Percentiles rank a stretch among this genome's conserved stretches.
Evolutionary conservation across 2,113 vertebrate genomes (phyloP).

Genomic region (Passer montanus): DNA sequence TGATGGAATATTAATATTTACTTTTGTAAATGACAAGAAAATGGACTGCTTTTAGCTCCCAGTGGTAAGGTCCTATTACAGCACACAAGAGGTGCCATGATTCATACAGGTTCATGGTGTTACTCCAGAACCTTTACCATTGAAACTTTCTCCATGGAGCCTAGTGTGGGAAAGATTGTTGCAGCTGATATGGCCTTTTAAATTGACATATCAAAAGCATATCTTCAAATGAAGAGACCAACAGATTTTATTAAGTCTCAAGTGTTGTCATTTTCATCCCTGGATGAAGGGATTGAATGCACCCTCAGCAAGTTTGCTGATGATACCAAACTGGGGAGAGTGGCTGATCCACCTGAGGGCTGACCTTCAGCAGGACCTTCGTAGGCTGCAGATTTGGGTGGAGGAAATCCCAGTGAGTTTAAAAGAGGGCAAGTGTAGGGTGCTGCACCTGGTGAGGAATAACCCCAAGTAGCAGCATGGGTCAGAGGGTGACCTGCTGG

Average conservation of each 20-base stretch:
- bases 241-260: background rate
- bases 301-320: background rate
- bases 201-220: background rate
- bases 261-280: background rate
- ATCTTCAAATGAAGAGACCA: background rate
- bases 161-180: background rate
- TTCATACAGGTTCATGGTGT: background rate
- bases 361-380: background rate
- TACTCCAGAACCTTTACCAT: background rate
- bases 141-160: fast-evolving
- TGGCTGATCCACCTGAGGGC: background rate
- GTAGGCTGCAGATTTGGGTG: background rate
- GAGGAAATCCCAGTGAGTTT: too few species aligned
- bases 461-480: background rate
- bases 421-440: background rate
- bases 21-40: background rate
- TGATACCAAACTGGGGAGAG: fast-evolving
- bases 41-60: fast-evolving
- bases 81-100: background rate
- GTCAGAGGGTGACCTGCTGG: too few species aligned
- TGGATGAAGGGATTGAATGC: background rate
- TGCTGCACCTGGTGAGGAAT: background rate
- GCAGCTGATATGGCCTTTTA: background rate
- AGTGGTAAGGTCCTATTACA: background rate
- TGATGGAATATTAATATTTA: background rate